Percentiles rank a stretch among this genome's conserved stretches.
Conservation (phyloP, 2,797 vertebrate genomes). For the Tokudaia tokunoshimensis region DNA sequence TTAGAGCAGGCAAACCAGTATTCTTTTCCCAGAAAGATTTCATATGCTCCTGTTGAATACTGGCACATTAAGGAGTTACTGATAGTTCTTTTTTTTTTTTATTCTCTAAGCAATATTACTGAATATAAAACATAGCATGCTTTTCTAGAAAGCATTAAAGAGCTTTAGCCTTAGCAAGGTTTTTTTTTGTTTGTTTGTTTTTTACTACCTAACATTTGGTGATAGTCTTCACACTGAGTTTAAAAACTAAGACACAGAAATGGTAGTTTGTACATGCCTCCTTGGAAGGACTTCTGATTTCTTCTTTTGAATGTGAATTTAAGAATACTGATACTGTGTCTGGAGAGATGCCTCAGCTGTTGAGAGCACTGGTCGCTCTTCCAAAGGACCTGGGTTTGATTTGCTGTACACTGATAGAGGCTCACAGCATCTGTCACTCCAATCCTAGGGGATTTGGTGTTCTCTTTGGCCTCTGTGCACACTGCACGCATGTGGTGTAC, state of each 20-base stretch:
- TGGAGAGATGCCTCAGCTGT: background rate
- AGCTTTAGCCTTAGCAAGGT: background rate
- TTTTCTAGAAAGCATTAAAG: constrained; percentile 11
- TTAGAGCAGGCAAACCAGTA: constrained; percentile 5
- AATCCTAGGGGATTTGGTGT: background rate
- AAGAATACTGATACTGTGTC: background rate
- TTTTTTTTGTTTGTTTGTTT: constrained; percentile 13
- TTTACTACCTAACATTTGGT: background rate
- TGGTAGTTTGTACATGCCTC: background rate
- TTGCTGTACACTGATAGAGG: background rate
- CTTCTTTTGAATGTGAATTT: background rate
- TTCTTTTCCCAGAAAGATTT: background rate
- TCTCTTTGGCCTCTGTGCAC: background rate
- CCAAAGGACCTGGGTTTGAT: background rate
- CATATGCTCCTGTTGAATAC: background rate
- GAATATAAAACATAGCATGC: background rate
- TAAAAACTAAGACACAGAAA: constrained; percentile 25
- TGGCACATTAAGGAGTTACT: constrained; percentile 27
- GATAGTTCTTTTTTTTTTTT: background rate
- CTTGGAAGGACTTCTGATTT: background rate
- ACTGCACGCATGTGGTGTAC: background rate
- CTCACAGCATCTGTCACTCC: background rate
- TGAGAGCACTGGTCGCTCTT: background rate
- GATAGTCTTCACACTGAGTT: background rate
- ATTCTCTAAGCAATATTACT: constrained; percentile 39